Conservation (phyloP, 1,140 invertebrate genomes). For the Mactra quadrangularis region DNA sequence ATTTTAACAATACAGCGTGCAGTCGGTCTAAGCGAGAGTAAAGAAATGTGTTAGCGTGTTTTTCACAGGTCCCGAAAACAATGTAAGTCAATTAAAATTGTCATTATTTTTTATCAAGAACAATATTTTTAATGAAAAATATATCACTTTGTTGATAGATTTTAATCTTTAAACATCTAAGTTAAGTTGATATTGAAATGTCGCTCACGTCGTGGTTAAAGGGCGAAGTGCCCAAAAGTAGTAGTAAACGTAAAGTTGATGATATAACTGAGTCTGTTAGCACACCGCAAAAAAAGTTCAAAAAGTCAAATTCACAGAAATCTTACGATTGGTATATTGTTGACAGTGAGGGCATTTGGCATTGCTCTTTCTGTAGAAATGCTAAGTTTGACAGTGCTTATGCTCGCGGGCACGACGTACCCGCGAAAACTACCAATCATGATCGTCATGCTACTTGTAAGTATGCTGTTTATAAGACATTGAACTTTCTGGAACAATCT, state of each 20-base stretch:
- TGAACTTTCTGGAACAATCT: background rate
- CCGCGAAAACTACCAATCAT: slow-evolving; percentile 14
- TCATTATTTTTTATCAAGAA: no score
- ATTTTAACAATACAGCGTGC: no score
- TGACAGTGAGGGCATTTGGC: background rate
- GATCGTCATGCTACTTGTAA: slow-evolving; percentile 1
- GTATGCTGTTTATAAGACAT: background rate
- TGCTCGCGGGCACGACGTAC: background rate
- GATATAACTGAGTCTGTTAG: background rate
- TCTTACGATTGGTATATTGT: background rate
- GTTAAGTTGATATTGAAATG: background rate
- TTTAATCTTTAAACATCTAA: no score
- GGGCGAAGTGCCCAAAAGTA: slow-evolving; percentile 1
- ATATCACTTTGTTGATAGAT: no score
- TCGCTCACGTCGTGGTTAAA: background rate
- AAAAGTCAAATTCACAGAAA: background rate
- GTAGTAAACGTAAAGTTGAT: background rate
- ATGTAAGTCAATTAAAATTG: no score
- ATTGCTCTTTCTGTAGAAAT: background rate
- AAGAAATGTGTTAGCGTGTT: no score
- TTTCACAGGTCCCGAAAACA: no score
- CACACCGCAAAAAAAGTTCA: background rate
- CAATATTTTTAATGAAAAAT: no score
- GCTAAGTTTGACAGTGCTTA: background rate
- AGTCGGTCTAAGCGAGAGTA: no score